Conservation (phyloP, 2,113 vertebrate species). For the Oryzias woworae region DNA sequence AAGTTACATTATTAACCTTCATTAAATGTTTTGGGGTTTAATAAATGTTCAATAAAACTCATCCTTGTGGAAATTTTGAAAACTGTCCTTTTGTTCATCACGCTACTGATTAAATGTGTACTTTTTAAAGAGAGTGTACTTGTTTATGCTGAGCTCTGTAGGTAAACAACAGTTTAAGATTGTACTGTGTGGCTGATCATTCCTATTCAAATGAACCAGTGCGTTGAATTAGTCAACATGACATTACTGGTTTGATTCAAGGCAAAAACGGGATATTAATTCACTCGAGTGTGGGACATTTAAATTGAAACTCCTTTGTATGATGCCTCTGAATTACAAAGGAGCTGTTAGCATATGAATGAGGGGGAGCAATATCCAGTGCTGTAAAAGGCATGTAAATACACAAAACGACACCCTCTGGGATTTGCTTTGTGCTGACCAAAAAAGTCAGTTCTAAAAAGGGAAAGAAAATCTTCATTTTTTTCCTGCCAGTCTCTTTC, state of each 20-base stretch:
- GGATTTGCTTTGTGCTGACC: conserved; percentile 10
- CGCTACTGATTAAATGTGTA: no score
- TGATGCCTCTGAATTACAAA: conserved; percentile 17
- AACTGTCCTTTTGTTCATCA: no score
- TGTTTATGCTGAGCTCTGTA: no score
- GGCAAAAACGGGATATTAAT: not conserved
- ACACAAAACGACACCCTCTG: conserved; percentile 5
- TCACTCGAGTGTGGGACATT: not conserved
- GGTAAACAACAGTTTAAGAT: no score
- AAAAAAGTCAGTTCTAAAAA: not conserved
- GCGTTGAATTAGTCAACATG: no score
- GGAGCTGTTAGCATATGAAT: conserved; percentile 28
- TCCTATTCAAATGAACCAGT: no score
- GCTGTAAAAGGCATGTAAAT: not conserved
- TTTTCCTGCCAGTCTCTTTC: not conserved
- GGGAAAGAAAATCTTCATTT: not conserved
- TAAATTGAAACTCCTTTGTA: conserved; percentile 7
- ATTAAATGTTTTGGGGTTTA: no score
- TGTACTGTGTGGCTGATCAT: no score
- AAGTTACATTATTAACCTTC: no score
- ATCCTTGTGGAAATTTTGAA: no score
- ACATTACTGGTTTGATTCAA: not conserved
- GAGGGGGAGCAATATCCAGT: not conserved
- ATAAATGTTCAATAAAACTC: no score
- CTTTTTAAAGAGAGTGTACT: no score